Conservation (phyloP, 2,797 vertebrate genomes). For the Yasuhikotakia modesta region DNA sequence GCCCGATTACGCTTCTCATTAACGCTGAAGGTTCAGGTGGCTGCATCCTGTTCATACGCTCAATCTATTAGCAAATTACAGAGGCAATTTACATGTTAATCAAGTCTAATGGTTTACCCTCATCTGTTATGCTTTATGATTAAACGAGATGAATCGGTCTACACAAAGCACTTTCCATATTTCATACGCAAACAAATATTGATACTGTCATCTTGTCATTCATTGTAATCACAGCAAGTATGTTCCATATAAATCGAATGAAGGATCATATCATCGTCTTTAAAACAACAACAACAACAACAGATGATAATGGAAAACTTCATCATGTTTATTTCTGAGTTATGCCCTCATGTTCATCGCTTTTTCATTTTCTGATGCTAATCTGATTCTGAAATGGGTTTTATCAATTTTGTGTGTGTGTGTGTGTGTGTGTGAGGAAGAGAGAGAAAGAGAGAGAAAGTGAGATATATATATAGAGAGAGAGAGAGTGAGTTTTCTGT, state of each 20-base stretch:
- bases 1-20: constrained; percentile 59
- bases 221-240: constrained; percentile 37
- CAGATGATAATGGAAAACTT: constrained; percentile 30
- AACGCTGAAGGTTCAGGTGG: constrained; percentile 58
- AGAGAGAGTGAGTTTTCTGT: not conserved
- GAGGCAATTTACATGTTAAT: constrained; percentile 61
- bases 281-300: constrained; percentile 14
- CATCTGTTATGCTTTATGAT: constrained; percentile 57
- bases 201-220: constrained; percentile 50
- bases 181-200: constrained; percentile 48
- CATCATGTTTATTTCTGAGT: constrained; percentile 38
- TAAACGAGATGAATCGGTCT: constrained; percentile 54
- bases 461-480: too few species aligned
- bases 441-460: too few species aligned
- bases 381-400: constrained; percentile 31
- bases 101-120: constrained; percentile 58
- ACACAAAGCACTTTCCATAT: constrained; percentile 40
- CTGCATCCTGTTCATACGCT: constrained; percentile 54
- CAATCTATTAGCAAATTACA: constrained; percentile 58
- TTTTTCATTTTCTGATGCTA: constrained; percentile 18
- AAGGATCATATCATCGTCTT: constrained; percentile 26
- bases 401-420: not conserved
- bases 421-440: too few species aligned
- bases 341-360: constrained; percentile 17
- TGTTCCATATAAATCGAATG: constrained; percentile 16